Conservation (phyloP, 2,113 vertebrate species). For the Patagioenas fasciata region DNA sequence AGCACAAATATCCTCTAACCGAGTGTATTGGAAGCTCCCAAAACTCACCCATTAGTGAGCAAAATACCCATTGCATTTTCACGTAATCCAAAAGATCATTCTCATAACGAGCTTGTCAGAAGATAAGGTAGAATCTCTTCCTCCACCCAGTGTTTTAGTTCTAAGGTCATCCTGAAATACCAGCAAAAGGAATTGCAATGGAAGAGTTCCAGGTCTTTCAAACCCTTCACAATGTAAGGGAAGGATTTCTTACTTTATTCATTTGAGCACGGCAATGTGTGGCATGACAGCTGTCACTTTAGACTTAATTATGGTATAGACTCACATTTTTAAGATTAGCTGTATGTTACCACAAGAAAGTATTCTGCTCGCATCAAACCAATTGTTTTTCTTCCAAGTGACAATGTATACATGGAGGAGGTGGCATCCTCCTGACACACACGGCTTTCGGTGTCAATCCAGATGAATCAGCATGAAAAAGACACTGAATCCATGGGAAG, state of each 20-base stretch:
- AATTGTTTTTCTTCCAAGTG: conserved; percentile 29
- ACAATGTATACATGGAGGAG: conserved; percentile 14
- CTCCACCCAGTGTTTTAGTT: neutral
- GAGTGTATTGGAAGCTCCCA: neutral
- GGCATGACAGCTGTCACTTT: conserved; percentile 44
- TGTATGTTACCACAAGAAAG: neutral
- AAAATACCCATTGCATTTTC: neutral
- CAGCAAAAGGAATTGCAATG: conserved; percentile 7
- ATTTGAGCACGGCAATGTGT: neutral
- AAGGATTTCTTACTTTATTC: neutral
- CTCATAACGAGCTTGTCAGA: neutral
- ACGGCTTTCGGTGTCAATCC: conserved; percentile 22
- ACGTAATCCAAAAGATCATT: neutral
- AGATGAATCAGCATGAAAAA: conserved; percentile 12
- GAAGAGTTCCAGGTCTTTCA: neutral
- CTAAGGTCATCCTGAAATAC: neutral
- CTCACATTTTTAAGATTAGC: conserved; percentile 13
- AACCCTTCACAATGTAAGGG: neutral
- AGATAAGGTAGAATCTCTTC: neutral
- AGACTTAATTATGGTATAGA: conserved; percentile 15
- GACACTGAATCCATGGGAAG: neutral
- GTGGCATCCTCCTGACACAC: conserved; percentile 9
- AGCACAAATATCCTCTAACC: neutral
- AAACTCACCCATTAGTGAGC: neutral
- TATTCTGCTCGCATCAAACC: neutral